phyloP scores from a whole-genome alignment of 2,797 vertebrate species.

The Pelodytes ibericus region DNA sequence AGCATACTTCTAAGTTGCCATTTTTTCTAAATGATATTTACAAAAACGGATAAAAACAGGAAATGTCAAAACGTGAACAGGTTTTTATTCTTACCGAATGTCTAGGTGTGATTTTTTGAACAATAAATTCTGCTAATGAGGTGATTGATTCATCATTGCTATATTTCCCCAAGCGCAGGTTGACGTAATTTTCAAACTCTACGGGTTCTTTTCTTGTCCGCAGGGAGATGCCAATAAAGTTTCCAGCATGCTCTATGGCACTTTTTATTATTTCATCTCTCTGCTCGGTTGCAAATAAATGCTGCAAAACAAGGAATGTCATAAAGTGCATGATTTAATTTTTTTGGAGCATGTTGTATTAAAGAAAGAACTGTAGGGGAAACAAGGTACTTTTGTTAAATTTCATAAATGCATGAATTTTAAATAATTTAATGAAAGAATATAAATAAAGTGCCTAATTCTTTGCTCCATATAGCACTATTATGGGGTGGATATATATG shows the following conservation, averaged over 20 bases:
- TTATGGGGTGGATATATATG: too few species aligned
- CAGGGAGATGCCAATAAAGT: constrained; percentile 91
- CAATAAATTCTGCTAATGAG: constrained; percentile 96
- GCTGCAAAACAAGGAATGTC: constrained; percentile 71
- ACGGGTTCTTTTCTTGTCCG: constrained; percentile 89
- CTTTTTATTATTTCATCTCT: constrained; percentile 95
- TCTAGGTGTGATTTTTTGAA: constrained; percentile 93
- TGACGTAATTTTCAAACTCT: constrained; percentile 87
- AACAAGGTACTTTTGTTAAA: too few species aligned
- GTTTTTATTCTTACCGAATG: constrained; percentile 80
- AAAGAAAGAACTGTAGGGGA: too few species aligned
- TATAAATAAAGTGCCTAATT: too few species aligned
- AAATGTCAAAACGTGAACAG: not conserved
- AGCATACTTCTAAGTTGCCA: too few species aligned
- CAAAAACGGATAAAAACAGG: not conserved
- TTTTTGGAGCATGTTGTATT: too few species aligned
- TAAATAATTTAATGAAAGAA: too few species aligned
- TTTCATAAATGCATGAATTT: too few species aligned
- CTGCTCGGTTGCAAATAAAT: constrained; percentile 95
- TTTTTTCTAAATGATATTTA: not conserved
- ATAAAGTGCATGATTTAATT: too few species aligned
- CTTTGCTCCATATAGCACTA: too few species aligned
- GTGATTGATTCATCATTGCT: constrained; percentile 95
- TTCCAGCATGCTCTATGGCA: constrained; percentile 95
- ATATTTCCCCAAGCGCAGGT: constrained; percentile 93